Conservation (phyloP, 2,797 vertebrate species). For the Rhinophrynus dorsalis region DNA sequence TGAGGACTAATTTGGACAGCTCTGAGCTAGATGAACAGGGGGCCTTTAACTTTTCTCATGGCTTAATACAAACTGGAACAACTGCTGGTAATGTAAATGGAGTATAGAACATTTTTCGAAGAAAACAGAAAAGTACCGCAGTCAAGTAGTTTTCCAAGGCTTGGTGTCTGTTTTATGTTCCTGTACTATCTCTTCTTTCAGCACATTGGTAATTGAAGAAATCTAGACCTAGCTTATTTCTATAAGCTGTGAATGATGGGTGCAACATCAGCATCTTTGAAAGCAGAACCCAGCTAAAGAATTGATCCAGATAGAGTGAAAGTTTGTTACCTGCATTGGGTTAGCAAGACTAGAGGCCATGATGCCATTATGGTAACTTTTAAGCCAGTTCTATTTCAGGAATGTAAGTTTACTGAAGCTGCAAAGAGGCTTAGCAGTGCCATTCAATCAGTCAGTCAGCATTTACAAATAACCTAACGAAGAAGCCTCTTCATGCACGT, state of each 20-base stretch:
- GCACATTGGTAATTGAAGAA: neutral
- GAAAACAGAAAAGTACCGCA: too few relatives aligned
- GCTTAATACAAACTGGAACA: neutral
- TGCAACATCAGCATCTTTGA: neutral
- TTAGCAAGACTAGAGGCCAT: neutral
- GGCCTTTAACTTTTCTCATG: too few relatives aligned
- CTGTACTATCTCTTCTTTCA: neutral
- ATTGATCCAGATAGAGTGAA: neutral
- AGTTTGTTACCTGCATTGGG: neutral
- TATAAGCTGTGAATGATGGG: conserved; percentile 2
- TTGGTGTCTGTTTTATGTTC: too few relatives aligned
- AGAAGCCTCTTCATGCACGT: conserved; percentile 56
- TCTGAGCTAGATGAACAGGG: too few relatives aligned
- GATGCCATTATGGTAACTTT: neutral
- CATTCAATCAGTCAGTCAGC: conserved; percentile 49
- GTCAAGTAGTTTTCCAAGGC: too few relatives aligned
- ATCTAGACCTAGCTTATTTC: conserved; percentile 6
- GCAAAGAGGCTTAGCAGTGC: conserved; percentile 60
- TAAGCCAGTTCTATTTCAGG: conserved; percentile 49
- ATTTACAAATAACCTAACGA: conserved; percentile 33
- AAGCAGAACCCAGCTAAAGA: neutral
- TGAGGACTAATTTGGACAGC: too few relatives aligned
- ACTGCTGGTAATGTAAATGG: neutral
- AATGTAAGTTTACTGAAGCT: conserved; percentile 54
- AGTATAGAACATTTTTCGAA: too few relatives aligned